phyloP scores from a whole-genome alignment of 64 coral and sea anemone genomes.

The Anthopleura sola region DNA sequence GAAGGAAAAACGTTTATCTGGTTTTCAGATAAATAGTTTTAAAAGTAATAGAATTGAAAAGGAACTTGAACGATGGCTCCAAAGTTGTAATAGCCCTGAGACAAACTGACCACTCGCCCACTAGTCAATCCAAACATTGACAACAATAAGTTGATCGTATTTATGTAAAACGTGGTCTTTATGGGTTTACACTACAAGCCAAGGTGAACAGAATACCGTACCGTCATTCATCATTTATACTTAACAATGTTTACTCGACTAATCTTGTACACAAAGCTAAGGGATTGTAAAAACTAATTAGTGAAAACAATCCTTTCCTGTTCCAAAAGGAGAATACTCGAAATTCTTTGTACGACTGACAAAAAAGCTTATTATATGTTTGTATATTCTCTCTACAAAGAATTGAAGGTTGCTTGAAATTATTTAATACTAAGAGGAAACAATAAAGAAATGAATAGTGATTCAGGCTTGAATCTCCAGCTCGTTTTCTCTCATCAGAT shows the following conservation, averaged over 20 bases:
- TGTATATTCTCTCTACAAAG: background rate
- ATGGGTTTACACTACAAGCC: background rate
- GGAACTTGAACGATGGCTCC: background rate
- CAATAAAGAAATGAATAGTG: background rate
- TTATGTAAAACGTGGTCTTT: constrained; percentile 15
- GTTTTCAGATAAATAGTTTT: too few relatives aligned
- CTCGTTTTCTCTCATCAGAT: background rate
- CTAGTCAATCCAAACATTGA: background rate
- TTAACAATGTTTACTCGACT: background rate
- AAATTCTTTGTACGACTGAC: constrained; percentile 13
- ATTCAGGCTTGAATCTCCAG: background rate
- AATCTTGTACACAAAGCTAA: constrained; percentile 26
- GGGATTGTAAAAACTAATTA: constrained; percentile 34
- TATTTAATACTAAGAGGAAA: background rate
- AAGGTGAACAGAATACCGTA: background rate
- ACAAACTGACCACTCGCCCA: background rate
- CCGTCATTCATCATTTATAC: background rate
- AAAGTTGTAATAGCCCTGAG: background rate
- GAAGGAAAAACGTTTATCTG: background rate
- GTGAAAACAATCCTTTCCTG: constrained; percentile 18
- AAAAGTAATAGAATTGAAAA: background rate
- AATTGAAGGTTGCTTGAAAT: background rate
- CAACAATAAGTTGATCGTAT: background rate
- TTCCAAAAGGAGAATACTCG: constrained; percentile 15
- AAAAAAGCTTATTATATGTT: background rate